These are phyloP conservation scores for Selene dorsalis DNA, from an alignment of 2,797 vertebrate genomes.

Conservation along the genomic window DNA sequence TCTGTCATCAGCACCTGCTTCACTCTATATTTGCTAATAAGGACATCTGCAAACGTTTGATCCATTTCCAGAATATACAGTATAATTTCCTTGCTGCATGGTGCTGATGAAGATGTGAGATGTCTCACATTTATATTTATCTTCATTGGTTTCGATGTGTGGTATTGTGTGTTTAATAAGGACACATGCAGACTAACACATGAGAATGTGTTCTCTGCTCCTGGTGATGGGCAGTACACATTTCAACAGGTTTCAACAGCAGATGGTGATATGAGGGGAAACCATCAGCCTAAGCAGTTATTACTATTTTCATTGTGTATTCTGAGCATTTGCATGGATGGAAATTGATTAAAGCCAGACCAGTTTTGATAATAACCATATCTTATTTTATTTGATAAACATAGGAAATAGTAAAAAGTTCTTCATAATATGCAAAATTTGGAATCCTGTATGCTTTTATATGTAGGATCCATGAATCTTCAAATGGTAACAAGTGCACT, in stretches of 20 bases:
- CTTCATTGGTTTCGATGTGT: neutral
- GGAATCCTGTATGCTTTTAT: neutral
- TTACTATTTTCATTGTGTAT: neutral
- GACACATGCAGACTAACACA: neutral
- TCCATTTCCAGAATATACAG: neutral
- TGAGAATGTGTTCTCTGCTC: neutral
- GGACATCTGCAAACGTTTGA: neutral
- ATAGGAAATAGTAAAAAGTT: neutral
- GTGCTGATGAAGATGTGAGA: neutral
- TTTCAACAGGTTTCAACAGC: neutral
- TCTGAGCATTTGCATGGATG: neutral
- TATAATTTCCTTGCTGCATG: neutral
- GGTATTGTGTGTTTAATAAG: neutral
- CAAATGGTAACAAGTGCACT: neutral
- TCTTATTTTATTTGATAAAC: neutral
- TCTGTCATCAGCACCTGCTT: conserved; percentile 10
- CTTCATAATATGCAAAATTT: neutral
- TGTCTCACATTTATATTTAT: neutral
- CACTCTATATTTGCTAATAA: neutral
- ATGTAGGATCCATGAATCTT: neutral
- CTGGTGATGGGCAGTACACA: neutral
- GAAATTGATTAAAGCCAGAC: neutral
- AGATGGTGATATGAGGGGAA: neutral
- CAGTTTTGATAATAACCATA: neutral
- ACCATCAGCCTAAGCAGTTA: neutral